A percentile compares a stretch with the other conserved stretches of the same genome.
Evolutionary conservation across 1,140 invertebrate genomes (phyloP).

Genomic region (Dendroctonus ponderosae): DNA sequence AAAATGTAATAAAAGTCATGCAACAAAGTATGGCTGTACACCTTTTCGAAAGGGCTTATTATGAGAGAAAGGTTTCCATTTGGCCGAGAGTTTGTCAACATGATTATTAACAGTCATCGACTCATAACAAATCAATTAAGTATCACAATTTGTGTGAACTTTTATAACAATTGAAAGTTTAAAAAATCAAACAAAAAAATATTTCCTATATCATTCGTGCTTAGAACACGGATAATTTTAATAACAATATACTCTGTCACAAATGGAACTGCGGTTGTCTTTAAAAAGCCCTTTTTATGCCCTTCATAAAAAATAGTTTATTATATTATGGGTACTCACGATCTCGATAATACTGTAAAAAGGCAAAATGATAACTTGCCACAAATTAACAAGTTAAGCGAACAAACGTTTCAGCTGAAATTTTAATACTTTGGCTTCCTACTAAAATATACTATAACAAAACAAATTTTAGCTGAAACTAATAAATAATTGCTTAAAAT

Average conservation of each 20-base stretch:
- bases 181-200: slow-evolving; percentile 19
- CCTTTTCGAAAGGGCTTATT: slow-evolving; percentile 5
- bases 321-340: slow-evolving; percentile 22
- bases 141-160: slow-evolving; percentile 21
- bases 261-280: too few species aligned
- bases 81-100: slow-evolving; percentile 2
- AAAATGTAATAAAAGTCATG: slow-evolving; percentile 51
- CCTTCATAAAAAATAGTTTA: too few species aligned
- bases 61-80: neutral
- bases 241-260: neutral
- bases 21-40: slow-evolving; percentile 48
- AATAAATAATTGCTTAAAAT: slow-evolving; percentile 9
- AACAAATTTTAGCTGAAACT: slow-evolving; percentile 1
- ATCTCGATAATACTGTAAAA: slow-evolving; percentile 42
- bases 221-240: slow-evolving; percentile 2
- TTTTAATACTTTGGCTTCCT: neutral
- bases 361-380: slow-evolving; percentile 27
- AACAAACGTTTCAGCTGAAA: slow-evolving; percentile 1
- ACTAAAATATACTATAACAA: slow-evolving; percentile 8
- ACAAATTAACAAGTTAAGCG: slow-evolving; percentile 1
- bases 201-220: slow-evolving; percentile 18
- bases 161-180: slow-evolving; percentile 11
- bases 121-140: slow-evolving; percentile 12
- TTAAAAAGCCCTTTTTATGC: neutral
- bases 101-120: slow-evolving; percentile 10